These are phyloP conservation scores for Entelurus aequoreus DNA, from an alignment of 2,113 vertebrate genomes.

Conservation along the genomic window DNA sequence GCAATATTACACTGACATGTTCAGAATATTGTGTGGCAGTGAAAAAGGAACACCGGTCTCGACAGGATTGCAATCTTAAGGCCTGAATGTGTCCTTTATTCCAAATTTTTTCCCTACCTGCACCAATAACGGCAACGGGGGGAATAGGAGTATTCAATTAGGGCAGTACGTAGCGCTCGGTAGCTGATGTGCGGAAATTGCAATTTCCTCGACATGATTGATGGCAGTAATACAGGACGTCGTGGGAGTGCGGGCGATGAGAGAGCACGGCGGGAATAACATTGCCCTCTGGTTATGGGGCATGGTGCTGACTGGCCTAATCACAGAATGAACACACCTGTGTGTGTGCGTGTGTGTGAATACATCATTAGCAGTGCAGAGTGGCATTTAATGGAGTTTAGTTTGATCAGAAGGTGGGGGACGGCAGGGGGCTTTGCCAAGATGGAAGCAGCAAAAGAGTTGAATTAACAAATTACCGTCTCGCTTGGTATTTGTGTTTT, in stretches of 20 bases:
- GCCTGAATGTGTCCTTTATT: slow-evolving; percentile 14
- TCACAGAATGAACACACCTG: slow-evolving; percentile 39
- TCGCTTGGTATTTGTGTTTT: slow-evolving; percentile 26
- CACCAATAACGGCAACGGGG: slow-evolving; percentile 51
- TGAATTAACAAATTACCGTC: slow-evolving; percentile 33
- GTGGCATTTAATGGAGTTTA: slow-evolving; percentile 47
- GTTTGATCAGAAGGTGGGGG: slow-evolving; percentile 16
- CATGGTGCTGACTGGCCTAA: slow-evolving; percentile 58
- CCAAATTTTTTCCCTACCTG: slow-evolving; percentile 24
- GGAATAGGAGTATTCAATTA: slow-evolving; percentile 70
- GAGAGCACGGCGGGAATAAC: slow-evolving; percentile 54
- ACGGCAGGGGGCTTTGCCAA: slow-evolving; percentile 6
- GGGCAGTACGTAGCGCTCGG: slow-evolving; percentile 59
- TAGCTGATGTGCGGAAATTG: slow-evolving; percentile 74
- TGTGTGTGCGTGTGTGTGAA: slow-evolving; percentile 11
- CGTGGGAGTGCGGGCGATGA: slow-evolving; percentile 58
- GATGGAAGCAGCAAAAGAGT: slow-evolving; percentile 29
- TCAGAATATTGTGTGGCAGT: neutral
- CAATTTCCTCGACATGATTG: slow-evolving; percentile 75
- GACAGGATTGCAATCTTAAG: slow-evolving; percentile 7
- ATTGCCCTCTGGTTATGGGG: slow-evolving; percentile 54
- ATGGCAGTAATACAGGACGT: slow-evolving; percentile 70
- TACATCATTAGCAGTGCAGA: slow-evolving; percentile 40
- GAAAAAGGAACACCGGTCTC: neutral
- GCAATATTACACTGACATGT: neutral